Evolutionary conservation across 2,888 invertebrate genomes (phyloP), one percentile per base, ranked within the genome.

Genomic region (Gymnocheta viridis): DNA sequence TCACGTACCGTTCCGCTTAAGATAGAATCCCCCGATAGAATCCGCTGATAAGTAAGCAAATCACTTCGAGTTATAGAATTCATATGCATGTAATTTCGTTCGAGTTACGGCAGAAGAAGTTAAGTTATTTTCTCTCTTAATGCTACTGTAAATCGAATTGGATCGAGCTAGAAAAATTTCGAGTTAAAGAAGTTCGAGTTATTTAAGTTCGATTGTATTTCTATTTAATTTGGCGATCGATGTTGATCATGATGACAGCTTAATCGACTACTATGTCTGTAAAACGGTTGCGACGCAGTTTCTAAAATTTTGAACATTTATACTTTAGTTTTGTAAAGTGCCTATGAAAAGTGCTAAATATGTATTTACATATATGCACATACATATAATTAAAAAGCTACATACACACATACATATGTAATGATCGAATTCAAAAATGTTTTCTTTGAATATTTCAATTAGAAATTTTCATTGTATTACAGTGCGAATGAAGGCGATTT

Each of bases 401-500:
- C n/a, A n/a, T n/a, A n/a, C n/a, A n/a, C n/a, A n/a, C n/a, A n/a
- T n/a, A n/a, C 4, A 9, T 32, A 1, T n/a, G 14, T n/a, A 27
- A n/a, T 32, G 6, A 29, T 29, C 6, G 27, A 29, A 44, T 41
- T 47, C 19, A 47, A 2, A 17, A 47, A 47, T 14, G n/a, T 66
- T 22, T 49, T 24, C 5, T 4, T 47, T 27, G 5, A 54, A 38
- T 44, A 76, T 66, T 66, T 76, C n/a, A 24, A 74, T 66, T 76
- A 32, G 44, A 64, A 76, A 66, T 38, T 47, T 24, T 12, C n/a
- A 12, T 19, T n/a, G 24, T 47, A 49, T 19, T 22, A 19, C 41
- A 32, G 29, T 60, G n/a, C 49, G 12, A 27, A 44, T 69, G 67
- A 35, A 54, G 14, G 22, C 22, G 69, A 2, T 6, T 51, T 38